phyloP scores from a whole-genome alignment of 2,888 invertebrate species.

The Pterobdella sp. region DNA sequence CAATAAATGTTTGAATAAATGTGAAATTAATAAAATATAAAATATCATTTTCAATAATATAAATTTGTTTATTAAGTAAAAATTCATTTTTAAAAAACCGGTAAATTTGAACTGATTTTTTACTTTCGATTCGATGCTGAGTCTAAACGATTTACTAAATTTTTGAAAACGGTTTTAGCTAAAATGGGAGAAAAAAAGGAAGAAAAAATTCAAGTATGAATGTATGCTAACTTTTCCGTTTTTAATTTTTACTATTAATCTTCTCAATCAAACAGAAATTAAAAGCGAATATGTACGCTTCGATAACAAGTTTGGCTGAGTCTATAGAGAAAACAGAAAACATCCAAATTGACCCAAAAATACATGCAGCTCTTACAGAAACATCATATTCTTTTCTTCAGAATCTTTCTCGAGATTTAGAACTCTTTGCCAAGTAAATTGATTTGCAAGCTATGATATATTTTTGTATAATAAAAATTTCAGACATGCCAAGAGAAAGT shows the following conservation, averaged over 20 bases:
- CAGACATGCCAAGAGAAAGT: constrained; percentile 62
- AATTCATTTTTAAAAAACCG: no score
- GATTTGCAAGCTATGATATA: constrained; percentile 40
- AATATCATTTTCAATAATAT: no score
- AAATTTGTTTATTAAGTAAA: no score
- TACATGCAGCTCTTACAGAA: constrained; percentile 60
- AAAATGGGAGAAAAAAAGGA: background rate
- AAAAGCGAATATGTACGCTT: constrained; percentile 57
- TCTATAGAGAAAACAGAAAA: constrained; percentile 48
- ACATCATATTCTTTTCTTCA: constrained; percentile 58
- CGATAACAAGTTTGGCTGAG: constrained; percentile 56
- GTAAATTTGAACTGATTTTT: no score
- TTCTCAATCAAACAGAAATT: constrained; percentile 53
- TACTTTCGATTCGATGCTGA: no score
- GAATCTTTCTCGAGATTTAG: constrained; percentile 59
- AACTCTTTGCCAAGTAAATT: constrained; percentile 61
- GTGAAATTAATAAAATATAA: no score
- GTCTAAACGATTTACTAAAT: no score
- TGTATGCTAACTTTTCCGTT: background rate
- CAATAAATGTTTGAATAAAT: no score
- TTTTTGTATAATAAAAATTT: constrained; percentile 42
- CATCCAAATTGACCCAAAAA: constrained; percentile 53
- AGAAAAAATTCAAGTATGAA: constrained; percentile 7
- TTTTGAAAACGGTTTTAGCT: background rate
- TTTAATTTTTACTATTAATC: background rate